A percentile compares a stretch with the other conserved stretches of the same genome.
Evolutionary conservation across 2,888 invertebrate genomes (phyloP).

Genomic region (Erannis defoliaria): DNA sequence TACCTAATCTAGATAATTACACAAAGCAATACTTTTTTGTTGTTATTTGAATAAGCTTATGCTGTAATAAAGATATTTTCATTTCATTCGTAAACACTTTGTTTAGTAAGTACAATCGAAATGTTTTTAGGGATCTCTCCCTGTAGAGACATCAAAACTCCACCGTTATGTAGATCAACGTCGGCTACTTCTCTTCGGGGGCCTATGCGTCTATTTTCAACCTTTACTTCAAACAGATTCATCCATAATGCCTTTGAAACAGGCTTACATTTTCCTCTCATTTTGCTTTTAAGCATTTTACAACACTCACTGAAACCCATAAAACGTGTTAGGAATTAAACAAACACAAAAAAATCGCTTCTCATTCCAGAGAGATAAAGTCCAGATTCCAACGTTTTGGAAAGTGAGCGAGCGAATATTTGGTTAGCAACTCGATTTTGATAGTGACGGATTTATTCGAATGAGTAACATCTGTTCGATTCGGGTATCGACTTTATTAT

Average conservation of each 20-base stretch:
- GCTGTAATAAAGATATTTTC: too few species aligned
- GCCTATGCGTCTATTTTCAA: constrained; percentile 18
- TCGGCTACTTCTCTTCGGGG: background rate
- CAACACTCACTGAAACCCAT: constrained; percentile 26
- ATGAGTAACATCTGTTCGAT: constrained; percentile 39
- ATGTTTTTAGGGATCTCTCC: background rate
- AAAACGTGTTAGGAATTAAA: constrained; percentile 28
- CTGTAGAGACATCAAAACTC: background rate
- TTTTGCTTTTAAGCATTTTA: constrained; percentile 22
- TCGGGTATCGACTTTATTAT: constrained; percentile 32
- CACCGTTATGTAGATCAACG: background rate
- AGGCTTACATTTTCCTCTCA: constrained; percentile 17
- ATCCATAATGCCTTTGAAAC: constrained; percentile 5
- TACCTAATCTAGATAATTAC: too few species aligned
- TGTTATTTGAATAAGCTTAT: too few species aligned
- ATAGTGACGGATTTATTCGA: constrained; percentile 42
- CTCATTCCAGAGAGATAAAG: constrained; percentile 10
- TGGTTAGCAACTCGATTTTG: constrained; percentile 14
- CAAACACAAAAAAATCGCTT: constrained; percentile 14
- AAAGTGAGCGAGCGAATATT: background rate
- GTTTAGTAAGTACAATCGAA: too few species aligned
- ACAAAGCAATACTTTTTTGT: too few species aligned
- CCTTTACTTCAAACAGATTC: background rate
- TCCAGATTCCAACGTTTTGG: constrained; percentile 10
- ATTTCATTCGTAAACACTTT: too few species aligned